phyloP scores from a whole-genome alignment of 2,797 vertebrate genomes.

The Adrianichthys oophorus region DNA sequence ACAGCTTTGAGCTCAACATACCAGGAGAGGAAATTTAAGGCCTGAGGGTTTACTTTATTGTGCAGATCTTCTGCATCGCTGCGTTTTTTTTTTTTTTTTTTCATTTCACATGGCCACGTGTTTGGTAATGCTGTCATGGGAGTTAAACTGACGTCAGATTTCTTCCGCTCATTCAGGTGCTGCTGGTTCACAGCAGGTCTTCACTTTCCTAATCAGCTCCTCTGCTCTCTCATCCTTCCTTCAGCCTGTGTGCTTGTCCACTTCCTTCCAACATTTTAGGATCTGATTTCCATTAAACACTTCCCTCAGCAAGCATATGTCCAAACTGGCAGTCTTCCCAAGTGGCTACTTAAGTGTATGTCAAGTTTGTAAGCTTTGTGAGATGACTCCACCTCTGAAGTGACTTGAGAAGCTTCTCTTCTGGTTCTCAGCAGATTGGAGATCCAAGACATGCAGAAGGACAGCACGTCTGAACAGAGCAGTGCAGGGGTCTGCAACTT shows the following conservation, averaged over 20 bases:
- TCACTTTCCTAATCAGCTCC: slow-evolving; percentile 60
- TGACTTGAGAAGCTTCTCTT: background rate
- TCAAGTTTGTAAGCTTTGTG: background rate
- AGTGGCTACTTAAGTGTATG: background rate
- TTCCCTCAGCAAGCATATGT: slow-evolving; percentile 21
- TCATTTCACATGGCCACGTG: slow-evolving; percentile 18
- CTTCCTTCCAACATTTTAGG: slow-evolving; percentile 51
- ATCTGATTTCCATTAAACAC: slow-evolving; percentile 29
- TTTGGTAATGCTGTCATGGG: slow-evolving; percentile 49
- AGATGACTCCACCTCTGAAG: background rate
- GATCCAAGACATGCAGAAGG: background rate
- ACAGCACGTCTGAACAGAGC: no score
- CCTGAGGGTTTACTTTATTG: slow-evolving; percentile 12
- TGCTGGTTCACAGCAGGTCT: slow-evolving; percentile 30
- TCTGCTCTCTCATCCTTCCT: slow-evolving; percentile 51
- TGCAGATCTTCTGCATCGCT: slow-evolving; percentile 5
- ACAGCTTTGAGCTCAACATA: slow-evolving; percentile 25
- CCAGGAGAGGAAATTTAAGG: slow-evolving; percentile 13
- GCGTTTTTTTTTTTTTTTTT: slow-evolving; percentile 22
- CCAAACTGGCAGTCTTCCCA: slow-evolving; percentile 2
- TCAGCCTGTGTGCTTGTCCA: slow-evolving; percentile 31
- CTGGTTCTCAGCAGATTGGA: background rate
- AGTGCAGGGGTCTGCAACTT: no score
- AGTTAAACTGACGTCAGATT: slow-evolving; percentile 61
- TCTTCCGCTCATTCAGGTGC: slow-evolving; percentile 68